A percentile compares a stretch with the other conserved stretches of the same genome.
Conservation (phyloP, 2,888 invertebrate species). For the Campoletis raptor region DNA sequence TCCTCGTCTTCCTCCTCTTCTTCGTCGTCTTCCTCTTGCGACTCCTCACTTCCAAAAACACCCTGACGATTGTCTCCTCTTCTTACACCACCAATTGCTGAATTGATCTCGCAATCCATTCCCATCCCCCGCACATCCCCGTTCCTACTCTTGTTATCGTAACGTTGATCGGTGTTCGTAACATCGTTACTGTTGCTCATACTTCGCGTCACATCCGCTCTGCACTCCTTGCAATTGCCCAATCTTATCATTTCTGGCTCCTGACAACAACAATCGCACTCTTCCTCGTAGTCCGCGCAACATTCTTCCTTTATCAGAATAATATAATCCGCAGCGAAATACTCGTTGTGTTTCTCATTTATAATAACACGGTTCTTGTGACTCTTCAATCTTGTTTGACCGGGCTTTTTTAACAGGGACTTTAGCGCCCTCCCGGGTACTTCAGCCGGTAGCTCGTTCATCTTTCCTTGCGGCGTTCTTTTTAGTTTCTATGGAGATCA, state of each 20-base stretch:
- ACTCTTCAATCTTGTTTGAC: conserved; percentile 87
- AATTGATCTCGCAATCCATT: conserved; percentile 46
- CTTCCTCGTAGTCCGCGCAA: conserved; percentile 92
- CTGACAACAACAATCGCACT: conserved; percentile 90
- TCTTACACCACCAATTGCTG: conserved; percentile 38
- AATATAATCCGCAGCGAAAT: conserved; percentile 96
- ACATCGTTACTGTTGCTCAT: conserved; percentile 82
- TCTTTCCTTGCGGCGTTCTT: conserved; percentile 26
- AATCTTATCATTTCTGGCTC: conserved; percentile 89
- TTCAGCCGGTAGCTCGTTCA: conserved; percentile 74
- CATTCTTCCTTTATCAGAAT: conserved; percentile 96
- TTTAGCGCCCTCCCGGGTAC: conserved; percentile 85
- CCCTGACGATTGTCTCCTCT: conserved; percentile 52
- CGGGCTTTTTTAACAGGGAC: conserved; percentile 91
- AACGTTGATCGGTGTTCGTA: conserved; percentile 59
- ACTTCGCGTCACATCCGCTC: conserved; percentile 82
- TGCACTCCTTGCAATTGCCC: conserved; percentile 86
- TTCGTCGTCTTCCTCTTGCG: conserved; percentile 74
- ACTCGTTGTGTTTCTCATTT: conserved; percentile 95
- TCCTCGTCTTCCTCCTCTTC: conserved; percentile 71
- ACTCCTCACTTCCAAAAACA: conserved; percentile 70
- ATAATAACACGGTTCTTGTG: conserved; percentile 94
- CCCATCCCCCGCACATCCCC: conserved; percentile 75
- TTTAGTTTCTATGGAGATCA: conserved; percentile 11
- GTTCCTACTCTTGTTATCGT: conserved; percentile 44